Base-by-base conservation (phyloP, 2,797 vertebrate species). In the Hippocampus kuda region DNA sequence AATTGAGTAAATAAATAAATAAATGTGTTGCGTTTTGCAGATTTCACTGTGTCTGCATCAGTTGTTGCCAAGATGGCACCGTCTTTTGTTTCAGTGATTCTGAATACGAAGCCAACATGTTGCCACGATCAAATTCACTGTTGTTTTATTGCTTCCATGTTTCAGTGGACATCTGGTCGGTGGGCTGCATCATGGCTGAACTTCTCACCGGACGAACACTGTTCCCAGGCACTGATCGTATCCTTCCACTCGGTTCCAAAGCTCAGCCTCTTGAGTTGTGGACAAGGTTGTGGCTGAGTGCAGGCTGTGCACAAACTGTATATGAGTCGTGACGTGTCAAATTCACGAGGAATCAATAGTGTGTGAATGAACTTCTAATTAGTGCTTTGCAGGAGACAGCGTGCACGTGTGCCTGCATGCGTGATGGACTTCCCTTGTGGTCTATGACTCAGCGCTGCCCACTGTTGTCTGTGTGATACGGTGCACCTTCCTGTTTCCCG, bases 121-220 rank as follows among this genome's bases (percentile, higher is more conserved):
- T 53, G 20, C 49, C 13, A 34, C 22, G 15, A 12, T 59, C 26
- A 15, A 38, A 38, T 64, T 64, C 41, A 44, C 41, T 44, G n/a
- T 44, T 44, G 12, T 64, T 24, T 44, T 24, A 24, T 12, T 65
- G 42, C 6, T 38, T 41, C n/a, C 49, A 41, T 42, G 6, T 60
- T 60, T 30, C 22, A 98, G 96, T 99, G 89, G 97, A 99, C 89
- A 99, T 99, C 89, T 99, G 97, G 97, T 99, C 97, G 60, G 97
- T 99, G 85, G 97, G 97, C 76, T 99, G 97, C 91, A 99, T 99
- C 88, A 99, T 99, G 97, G 96, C 97, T 10, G 97, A 99, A 76
- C 93, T 99, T 41, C 91, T 99, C 74, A 98, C 95, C 67, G 97
- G 97, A 92, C 92, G 94, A 87, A 96, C 96, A 0, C 89, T 99